These are phyloP conservation scores for Dinothrombium tinctorium DNA, from an alignment of 1,140 invertebrate genomes.

Conservation along the genomic window DNA sequence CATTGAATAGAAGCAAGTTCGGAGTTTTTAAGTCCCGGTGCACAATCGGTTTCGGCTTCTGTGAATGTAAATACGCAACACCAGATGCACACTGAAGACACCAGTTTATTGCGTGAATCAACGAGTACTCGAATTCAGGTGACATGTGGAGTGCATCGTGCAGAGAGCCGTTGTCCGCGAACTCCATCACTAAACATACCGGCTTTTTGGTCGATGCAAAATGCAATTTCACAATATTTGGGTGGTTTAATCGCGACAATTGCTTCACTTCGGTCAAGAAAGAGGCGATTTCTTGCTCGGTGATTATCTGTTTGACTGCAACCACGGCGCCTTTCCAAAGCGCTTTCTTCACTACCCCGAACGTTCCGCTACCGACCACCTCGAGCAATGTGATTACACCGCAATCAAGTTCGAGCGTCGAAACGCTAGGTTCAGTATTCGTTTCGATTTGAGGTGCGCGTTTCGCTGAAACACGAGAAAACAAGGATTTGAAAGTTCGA, in stretches of 20 bases:
- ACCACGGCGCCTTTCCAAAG: slow-evolving; percentile 59
- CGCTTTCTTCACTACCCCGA: slow-evolving; percentile 76
- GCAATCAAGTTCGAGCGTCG: no score
- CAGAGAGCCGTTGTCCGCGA: slow-evolving; percentile 86
- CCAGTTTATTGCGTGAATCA: slow-evolving; percentile 87
- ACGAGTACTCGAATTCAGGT: slow-evolving; percentile 49
- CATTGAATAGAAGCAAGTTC: slow-evolving; percentile 64
- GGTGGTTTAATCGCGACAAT: slow-evolving; percentile 66
- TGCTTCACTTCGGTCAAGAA: slow-evolving; percentile 27
- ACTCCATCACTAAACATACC: slow-evolving; percentile 84
- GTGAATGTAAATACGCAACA: slow-evolving; percentile 76
- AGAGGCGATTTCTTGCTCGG: slow-evolving; percentile 43
- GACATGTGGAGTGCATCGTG: slow-evolving; percentile 78
- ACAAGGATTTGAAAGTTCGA: no score
- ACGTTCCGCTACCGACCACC: slow-evolving; percentile 93
- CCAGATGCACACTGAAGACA: slow-evolving; percentile 73
- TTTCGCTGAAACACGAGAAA: no score
- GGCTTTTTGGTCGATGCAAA: slow-evolving; percentile 50
- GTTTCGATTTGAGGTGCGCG: no score
- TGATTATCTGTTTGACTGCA: slow-evolving; percentile 76
- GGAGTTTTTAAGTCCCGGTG: slow-evolving; percentile 88
- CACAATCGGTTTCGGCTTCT: slow-evolving; percentile 81
- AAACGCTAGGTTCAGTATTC: no score
- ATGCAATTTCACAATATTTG: slow-evolving; percentile 81
- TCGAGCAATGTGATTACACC: no score